phyloP scores from a whole-genome alignment of 2,113 vertebrate species.

The Puffinus mauretanicus region DNA sequence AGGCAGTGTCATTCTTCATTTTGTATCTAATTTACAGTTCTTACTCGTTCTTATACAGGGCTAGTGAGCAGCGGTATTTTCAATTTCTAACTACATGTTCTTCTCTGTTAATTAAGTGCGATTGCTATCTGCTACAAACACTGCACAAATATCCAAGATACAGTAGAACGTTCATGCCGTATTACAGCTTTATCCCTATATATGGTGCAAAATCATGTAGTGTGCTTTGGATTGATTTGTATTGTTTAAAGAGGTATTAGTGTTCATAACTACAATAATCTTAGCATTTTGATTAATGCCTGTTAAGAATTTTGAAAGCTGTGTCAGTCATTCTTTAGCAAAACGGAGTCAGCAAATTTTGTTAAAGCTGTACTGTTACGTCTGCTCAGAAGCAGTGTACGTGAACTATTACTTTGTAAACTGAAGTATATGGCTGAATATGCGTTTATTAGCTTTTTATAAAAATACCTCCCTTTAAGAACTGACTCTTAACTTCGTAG shows the following conservation, averaged over 20 bases:
- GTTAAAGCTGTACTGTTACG: not conserved
- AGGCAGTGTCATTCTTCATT: not conserved
- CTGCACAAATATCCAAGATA: accelerated
- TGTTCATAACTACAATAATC: not conserved
- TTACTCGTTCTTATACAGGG: not conserved
- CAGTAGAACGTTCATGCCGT: not conserved
- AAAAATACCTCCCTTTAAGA: not conserved
- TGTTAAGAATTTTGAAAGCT: not conserved
- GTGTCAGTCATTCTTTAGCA: not conserved
- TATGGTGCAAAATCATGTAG: not conserved
- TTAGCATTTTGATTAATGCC: not conserved
- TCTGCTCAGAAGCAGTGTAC: not conserved
- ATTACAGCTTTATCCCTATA: accelerated
- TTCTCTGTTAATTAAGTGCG: not conserved
- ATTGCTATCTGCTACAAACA: not conserved
- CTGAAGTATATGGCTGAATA: not conserved
- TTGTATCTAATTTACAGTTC: not conserved
- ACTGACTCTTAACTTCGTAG: not conserved
- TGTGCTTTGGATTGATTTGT: not conserved
- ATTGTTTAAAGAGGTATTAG: not conserved
- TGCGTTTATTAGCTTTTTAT: not conserved
- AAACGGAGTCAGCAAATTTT: not conserved
- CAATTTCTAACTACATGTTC: not conserved
- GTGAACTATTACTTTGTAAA: not conserved
- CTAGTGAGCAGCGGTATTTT: not conserved